A percentile compares a stretch with the other conserved stretches of the same genome.
Conservation (phyloP, 2,797 vertebrate genomes). For the Uromys caudimaculatus region DNA sequence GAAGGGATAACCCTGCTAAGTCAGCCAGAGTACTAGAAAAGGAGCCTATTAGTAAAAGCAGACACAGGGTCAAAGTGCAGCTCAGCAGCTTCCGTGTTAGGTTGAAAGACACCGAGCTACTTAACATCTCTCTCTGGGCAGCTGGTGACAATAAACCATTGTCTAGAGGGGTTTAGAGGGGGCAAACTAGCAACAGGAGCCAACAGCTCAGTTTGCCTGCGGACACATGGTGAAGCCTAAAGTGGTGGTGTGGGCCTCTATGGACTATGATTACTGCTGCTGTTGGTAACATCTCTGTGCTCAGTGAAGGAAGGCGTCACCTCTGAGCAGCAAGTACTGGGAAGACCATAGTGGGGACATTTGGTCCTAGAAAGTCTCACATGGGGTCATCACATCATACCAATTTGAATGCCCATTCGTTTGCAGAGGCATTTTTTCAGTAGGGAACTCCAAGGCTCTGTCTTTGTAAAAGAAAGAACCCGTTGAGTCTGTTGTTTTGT, state of each 20-base stretch:
- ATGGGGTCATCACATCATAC: neutral
- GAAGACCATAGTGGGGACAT: neutral
- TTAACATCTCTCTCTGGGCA: constrained; percentile 7
- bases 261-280: neutral
- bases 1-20: neutral
- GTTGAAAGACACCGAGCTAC: neutral
- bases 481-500: neutral
- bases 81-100: neutral
- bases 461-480: neutral
- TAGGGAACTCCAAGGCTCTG: neutral
- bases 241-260: neutral
- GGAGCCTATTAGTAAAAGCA: neutral
- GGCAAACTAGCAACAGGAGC: neutral
- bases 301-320: neutral
- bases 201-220: neutral
- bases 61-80: neutral
- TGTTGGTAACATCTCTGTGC: neutral
- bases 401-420: neutral
- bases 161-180: neutral
- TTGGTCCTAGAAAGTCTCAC: neutral
- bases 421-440: neutral
- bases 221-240: neutral
- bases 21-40: neutral
- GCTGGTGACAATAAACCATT: neutral
- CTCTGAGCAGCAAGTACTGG: neutral